phyloP scores from a whole-genome alignment of 2,888 invertebrate species.

The Stegana nigrithorax region DNA sequence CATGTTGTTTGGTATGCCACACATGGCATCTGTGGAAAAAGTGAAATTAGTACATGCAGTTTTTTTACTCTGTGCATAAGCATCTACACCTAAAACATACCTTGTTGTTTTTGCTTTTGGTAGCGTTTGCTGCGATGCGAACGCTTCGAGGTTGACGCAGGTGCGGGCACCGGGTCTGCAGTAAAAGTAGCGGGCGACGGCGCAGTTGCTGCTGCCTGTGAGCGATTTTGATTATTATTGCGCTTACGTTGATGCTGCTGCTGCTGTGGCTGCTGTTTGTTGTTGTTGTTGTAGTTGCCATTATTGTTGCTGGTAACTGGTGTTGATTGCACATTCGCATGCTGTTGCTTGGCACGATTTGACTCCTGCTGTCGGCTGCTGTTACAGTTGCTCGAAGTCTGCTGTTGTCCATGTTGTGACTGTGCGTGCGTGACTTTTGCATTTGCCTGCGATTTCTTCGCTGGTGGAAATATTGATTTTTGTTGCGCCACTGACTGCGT shows the following conservation, averaged over 20 bases:
- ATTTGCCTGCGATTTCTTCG: no score
- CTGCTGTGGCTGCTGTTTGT: conserved; percentile 37
- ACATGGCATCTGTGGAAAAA: conserved; percentile 48
- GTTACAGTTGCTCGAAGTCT: not conserved
- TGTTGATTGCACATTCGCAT: no score
- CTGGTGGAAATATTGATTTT: no score
- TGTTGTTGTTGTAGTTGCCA: not conserved
- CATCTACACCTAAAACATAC: no score
- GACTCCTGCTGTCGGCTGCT: no score
- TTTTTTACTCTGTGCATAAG: no score
- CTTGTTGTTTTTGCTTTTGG: conserved; percentile 50
- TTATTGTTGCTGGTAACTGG: not conserved
- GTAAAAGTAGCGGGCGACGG: conserved; percentile 26
- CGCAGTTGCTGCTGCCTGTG: conserved; percentile 24
- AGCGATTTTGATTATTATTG: conserved; percentile 25
- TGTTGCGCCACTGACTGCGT: not conserved
- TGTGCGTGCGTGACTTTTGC: not conserved
- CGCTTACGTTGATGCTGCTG: conserved; percentile 24
- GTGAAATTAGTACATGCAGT: no score
- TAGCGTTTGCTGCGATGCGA: conserved; percentile 43
- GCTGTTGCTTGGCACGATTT: no score
- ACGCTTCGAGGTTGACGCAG: conserved; percentile 37
- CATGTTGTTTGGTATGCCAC: conserved; percentile 62
- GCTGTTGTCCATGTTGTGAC: not conserved
- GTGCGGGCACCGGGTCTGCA: conserved; percentile 17